These are phyloP conservation scores for Magallana gigas DNA, from an alignment of 1,140 invertebrate species.

Conservation along the genomic window DNA sequence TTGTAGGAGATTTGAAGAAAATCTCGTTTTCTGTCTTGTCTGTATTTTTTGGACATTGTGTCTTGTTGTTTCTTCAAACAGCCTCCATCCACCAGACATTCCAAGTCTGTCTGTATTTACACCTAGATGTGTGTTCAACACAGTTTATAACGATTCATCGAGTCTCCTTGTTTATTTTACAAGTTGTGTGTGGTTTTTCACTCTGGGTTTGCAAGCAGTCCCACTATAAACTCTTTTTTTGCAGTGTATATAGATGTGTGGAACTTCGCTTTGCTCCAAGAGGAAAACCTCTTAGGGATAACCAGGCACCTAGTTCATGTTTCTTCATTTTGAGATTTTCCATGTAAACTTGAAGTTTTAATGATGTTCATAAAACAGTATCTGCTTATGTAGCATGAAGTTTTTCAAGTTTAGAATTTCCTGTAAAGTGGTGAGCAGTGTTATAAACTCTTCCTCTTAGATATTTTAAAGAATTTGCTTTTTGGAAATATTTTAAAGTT, in stretches of 20 bases:
- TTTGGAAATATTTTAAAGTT: too few relatives aligned
- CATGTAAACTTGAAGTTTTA: slow-evolving; percentile 17
- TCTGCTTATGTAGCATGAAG: background rate
- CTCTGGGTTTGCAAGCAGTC: background rate
- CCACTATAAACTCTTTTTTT: background rate
- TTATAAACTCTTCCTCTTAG: background rate
- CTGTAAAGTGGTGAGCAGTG: background rate
- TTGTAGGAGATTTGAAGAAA: background rate
- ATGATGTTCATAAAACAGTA: slow-evolving; percentile 16
- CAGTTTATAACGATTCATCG: slow-evolving; percentile 30
- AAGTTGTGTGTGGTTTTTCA: slow-evolving; percentile 21
- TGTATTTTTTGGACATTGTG: background rate
- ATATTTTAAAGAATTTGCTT: too few relatives aligned
- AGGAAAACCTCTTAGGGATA: slow-evolving; percentile 5
- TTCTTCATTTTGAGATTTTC: background rate
- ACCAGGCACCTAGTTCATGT: background rate
- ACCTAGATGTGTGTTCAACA: slow-evolving; percentile 28
- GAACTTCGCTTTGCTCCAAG: background rate
- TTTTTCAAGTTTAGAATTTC: background rate
- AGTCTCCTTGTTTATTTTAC: slow-evolving; percentile 20
- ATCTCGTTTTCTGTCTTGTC: background rate
- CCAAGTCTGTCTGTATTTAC: slow-evolving; percentile 13
- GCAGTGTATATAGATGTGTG: background rate
- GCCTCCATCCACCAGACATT: background rate
- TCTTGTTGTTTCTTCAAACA: slow-evolving; percentile 19